Evolutionary conservation across 2,113 vertebrate species (phyloP).

Genomic region (Mormyrus lacerda): DNA sequence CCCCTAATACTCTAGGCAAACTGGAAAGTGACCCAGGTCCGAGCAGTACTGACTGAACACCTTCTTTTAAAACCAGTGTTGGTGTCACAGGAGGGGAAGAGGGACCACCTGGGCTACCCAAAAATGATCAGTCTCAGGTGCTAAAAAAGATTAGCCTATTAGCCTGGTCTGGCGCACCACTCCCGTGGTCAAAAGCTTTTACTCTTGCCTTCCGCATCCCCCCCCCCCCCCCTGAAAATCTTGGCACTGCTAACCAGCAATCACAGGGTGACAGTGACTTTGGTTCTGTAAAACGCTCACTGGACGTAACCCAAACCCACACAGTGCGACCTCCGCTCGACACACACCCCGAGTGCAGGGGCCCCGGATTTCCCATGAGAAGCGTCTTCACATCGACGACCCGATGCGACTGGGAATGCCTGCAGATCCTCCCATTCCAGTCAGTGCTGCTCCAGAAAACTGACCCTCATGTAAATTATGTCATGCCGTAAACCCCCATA

Average conservation of each 20-base stretch:
- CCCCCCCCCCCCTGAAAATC: background rate
- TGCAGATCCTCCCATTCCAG: background rate
- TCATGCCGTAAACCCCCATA: background rate
- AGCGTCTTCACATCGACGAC: background rate
- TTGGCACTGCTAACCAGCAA: background rate
- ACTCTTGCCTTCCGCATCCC: background rate
- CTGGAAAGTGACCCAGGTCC: background rate
- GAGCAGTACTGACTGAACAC: background rate
- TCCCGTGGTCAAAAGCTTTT: background rate
- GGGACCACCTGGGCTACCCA: background rate
- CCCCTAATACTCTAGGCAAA: background rate
- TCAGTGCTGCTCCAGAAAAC: background rate
- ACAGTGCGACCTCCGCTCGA: background rate
- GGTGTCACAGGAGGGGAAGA: background rate
- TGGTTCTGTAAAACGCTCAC: background rate
- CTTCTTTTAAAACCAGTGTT: background rate
- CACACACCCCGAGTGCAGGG: background rate
- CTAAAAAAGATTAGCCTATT: background rate
- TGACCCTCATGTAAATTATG: background rate
- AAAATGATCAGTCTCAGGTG: background rate
- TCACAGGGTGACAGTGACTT: background rate
- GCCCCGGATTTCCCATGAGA: background rate
- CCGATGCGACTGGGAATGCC: background rate
- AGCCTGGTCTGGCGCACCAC: background rate
- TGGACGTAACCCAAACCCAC: constrained; percentile 10